phyloP scores from a whole-genome alignment of 2,888 invertebrate species.

The Lutraria lutraria region DNA sequence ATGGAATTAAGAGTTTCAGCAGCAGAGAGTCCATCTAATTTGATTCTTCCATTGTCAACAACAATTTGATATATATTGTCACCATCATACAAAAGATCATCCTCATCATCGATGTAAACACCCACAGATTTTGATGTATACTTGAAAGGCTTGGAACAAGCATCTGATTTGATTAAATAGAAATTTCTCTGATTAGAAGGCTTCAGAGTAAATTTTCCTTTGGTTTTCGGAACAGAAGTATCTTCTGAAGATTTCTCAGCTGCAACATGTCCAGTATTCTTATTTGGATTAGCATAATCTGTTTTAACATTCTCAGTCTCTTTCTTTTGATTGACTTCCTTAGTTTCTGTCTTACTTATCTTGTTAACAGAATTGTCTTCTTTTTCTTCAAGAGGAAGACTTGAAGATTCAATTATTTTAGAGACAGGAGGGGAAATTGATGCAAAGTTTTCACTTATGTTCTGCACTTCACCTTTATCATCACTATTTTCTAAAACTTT shows the following conservation, averaged over 20 bases:
- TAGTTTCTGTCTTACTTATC: not conserved
- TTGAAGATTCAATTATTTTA: not conserved
- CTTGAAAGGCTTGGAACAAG: not conserved
- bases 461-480: not conserved
- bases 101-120: not conserved
- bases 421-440: not conserved
- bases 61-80: not conserved
- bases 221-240: not conserved
- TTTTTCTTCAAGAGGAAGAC: not conserved
- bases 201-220: not conserved
- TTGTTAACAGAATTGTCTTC: not conserved
- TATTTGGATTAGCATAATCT: no score
- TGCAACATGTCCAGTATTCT: not conserved
- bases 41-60: not conserved
- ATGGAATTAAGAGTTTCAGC: not conserved
- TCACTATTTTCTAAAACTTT: not conserved
- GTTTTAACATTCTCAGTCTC: no score
- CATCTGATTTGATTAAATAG: not conserved
- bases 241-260: not conserved
- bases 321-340: no score
- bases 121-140: not conserved
- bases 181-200: not conserved
- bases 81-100: not conserved
- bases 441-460: not conserved
- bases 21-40: not conserved